phyloP scores from a whole-genome alignment of 2,888 invertebrate species.

The Dicyrtomina minuta region DNA sequence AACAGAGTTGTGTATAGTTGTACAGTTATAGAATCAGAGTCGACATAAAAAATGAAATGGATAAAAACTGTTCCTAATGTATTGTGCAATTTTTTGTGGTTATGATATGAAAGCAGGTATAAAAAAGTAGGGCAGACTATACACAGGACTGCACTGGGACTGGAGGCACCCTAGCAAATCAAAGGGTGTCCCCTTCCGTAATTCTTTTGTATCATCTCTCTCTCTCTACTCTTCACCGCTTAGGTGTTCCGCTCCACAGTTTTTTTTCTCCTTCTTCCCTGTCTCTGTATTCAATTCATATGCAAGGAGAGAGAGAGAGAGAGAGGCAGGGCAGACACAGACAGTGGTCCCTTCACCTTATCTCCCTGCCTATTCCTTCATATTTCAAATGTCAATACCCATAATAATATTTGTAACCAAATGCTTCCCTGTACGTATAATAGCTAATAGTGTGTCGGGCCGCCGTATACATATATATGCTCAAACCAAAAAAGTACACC shows the following conservation, averaged over 20 bases:
- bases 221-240: background rate
- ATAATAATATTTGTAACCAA: too few relatives aligned
- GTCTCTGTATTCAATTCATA: too few relatives aligned
- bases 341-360: too few relatives aligned
- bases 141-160: background rate
- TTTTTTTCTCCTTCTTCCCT: background rate
- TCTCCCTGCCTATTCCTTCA: too few relatives aligned
- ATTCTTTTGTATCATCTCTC: constrained; percentile 25
- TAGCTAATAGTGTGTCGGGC: too few relatives aligned
- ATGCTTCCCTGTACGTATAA: too few relatives aligned
- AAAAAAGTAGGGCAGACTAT: constrained; percentile 46
- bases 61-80: constrained; percentile 27
- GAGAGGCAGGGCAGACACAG: too few relatives aligned
- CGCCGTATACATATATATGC: too few relatives aligned
- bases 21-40: background rate
- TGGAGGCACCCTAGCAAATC: constrained; percentile 41
- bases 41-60: constrained; percentile 1
- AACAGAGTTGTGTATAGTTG: background rate
- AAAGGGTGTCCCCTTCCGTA: constrained; percentile 36
- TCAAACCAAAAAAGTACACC: too few relatives aligned
- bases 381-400: too few relatives aligned
- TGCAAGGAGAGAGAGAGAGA: too few relatives aligned
- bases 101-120: constrained; percentile 39
- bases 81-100: constrained; percentile 53
- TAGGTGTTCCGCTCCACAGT: background rate